Conservation (phyloP, 2,113 vertebrate genomes). For the Porphyrio hochstetteri region DNA sequence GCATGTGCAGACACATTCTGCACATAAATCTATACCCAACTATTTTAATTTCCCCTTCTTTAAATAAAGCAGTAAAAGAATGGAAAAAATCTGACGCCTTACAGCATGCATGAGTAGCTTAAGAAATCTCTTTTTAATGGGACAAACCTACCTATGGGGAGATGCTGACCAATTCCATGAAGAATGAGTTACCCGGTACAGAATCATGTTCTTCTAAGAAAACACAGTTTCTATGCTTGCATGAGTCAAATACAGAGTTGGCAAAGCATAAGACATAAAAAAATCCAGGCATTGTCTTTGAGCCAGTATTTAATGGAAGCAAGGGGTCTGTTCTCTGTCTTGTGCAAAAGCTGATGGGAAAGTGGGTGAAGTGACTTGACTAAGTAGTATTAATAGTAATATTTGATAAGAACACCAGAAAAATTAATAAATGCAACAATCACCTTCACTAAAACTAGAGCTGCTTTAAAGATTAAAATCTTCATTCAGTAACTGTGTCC, state of each 20-base stretch:
- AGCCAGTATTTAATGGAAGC: background rate
- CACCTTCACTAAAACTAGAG: background rate
- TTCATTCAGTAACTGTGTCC: background rate
- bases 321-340: background rate
- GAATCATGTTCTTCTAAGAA: background rate
- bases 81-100: background rate
- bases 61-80: background rate
- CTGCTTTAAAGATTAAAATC: background rate
- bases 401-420: background rate
- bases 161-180: background rate
- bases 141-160: background rate
- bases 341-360: background rate
- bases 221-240: background rate
- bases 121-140: background rate
- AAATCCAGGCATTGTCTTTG: background rate
- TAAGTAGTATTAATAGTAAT: background rate
- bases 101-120: background rate
- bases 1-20: background rate
- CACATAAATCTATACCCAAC: background rate
- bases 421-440: background rate
- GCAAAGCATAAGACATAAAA: background rate
- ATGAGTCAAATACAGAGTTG: accelerated
- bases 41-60: background rate
- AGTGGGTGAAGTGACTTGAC: background rate
- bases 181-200: background rate